A percentile compares a stretch with the other conserved stretches of the same genome.
These are phyloP conservation scores for Fragum fragum DNA, from an alignment of 2,888 invertebrate genomes.

Conservation along the genomic window DNA sequence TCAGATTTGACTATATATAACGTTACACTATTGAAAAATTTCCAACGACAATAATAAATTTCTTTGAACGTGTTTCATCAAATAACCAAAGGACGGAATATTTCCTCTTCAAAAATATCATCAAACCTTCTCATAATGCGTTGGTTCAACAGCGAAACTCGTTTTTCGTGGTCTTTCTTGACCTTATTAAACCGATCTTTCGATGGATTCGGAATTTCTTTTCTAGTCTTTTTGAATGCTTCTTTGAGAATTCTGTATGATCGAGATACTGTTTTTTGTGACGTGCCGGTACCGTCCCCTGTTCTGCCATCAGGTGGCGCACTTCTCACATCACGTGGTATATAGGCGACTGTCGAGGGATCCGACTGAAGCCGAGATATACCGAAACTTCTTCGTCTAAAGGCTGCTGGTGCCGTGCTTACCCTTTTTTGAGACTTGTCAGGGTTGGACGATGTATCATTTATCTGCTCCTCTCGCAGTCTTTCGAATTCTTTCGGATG, in stretches of 20 bases:
- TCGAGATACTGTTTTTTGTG: constrained; percentile 11
- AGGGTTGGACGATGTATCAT: background rate
- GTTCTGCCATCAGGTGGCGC: constrained; percentile 14
- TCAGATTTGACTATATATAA: too few species aligned
- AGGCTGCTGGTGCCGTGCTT: background rate
- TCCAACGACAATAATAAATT: too few species aligned
- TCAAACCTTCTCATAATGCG: constrained; percentile 45
- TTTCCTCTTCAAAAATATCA: constrained; percentile 44
- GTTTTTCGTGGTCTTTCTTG: constrained; percentile 32
- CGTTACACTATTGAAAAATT: too few species aligned
- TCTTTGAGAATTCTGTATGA: constrained; percentile 57
- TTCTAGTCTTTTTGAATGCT: constrained; percentile 52
- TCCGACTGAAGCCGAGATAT: background rate
- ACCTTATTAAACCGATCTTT: constrained; percentile 45
- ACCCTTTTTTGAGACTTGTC: background rate
- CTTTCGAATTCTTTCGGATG: background rate
- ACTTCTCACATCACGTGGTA: constrained; percentile 34
- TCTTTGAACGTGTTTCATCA: background rate
- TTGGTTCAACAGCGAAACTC: constrained; percentile 28
- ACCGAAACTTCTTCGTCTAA: background rate
- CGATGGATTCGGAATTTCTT: constrained; percentile 41
- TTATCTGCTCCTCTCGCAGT: background rate
- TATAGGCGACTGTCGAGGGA: constrained; percentile 4
- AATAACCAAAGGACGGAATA: background rate
- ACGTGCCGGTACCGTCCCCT: constrained; percentile 5